Evolutionary conservation across 2,888 invertebrate genomes (phyloP).

Genomic region (Polyommatus icarus): DNA sequence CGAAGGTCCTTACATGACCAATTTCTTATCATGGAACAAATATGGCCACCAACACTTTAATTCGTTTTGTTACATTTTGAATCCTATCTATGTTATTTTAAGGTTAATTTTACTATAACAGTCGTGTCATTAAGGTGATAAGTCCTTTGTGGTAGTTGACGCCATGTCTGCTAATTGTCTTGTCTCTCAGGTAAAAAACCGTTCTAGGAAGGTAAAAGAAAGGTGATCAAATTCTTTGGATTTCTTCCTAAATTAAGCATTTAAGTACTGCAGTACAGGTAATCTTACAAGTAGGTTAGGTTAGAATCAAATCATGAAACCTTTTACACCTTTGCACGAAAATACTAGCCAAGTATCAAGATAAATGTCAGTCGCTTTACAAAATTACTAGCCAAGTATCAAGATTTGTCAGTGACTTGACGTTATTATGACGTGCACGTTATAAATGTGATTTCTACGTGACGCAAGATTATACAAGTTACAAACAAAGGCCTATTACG

Average conservation of each 20-base stretch:
- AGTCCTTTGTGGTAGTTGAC: conserved; percentile 73
- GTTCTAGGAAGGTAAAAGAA: conserved; percentile 21
- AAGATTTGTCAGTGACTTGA: not conserved
- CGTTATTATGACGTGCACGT: conserved; percentile 17
- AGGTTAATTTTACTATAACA: conserved; percentile 42
- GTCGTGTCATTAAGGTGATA: conserved; percentile 64
- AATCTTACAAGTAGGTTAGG: no score
- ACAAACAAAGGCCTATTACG: conserved; percentile 70
- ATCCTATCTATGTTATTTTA: conserved; percentile 46
- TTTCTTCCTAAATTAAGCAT: not conserved
- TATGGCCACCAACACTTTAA: conserved; percentile 66
- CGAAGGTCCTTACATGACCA: conserved; percentile 51
- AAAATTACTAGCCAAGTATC: not conserved
- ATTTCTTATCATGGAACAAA: conserved; percentile 75
- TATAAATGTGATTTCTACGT: conserved; percentile 27
- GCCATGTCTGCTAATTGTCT: conserved; percentile 77
- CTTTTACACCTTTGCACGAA: no score
- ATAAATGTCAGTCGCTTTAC: not conserved
- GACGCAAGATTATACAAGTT: conserved; percentile 37
- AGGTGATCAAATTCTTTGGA: not conserved
- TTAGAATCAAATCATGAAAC: no score
- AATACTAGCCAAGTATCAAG: not conserved
- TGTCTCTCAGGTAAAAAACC: conserved; percentile 58
- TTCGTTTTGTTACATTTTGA: conserved; percentile 43
- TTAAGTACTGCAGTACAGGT: not conserved